Percentiles rank a stretch among this genome's conserved stretches.
phyloP scores from a whole-genome alignment of 1,140 invertebrate genomes.

The Phthorimaea operculella region DNA sequence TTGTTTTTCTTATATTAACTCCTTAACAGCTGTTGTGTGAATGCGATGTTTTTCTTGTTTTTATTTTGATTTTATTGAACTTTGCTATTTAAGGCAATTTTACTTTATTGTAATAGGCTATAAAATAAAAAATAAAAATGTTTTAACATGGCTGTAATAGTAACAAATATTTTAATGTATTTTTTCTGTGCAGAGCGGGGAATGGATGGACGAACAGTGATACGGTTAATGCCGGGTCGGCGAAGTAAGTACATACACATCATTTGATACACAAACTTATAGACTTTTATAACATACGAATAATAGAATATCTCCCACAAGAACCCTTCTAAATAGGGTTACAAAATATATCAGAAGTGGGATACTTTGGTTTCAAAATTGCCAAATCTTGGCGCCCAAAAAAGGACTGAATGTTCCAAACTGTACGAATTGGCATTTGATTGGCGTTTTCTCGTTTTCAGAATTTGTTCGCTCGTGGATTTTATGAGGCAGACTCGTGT shows the following conservation, averaged over 20 bases:
- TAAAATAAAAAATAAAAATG: too few relatives aligned
- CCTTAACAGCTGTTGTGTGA: conserved; percentile 24
- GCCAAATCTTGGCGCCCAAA: background rate
- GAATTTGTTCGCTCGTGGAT: conserved; percentile 67
- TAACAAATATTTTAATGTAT: too few relatives aligned
- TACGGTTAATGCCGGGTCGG: conserved; percentile 58
- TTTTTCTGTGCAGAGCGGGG: conserved; percentile 55
- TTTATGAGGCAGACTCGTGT: conserved; percentile 48
- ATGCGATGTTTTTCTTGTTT: conserved; percentile 24
- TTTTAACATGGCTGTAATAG: too few relatives aligned
- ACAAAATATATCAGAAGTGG: too few relatives aligned
- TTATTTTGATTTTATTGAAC: conserved; percentile 1
- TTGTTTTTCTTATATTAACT: conserved; percentile 25
- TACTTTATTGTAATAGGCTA: too few relatives aligned
- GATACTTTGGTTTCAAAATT: too few relatives aligned
- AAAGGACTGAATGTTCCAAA: background rate
- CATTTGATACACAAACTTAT: conserved; percentile 6
- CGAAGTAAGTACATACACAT: conserved; percentile 61
- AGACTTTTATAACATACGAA: too few relatives aligned
- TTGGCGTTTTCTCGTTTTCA: conserved; percentile 51
- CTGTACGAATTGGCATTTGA: conserved; percentile 11
- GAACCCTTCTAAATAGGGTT: too few relatives aligned
- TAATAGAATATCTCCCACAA: too few relatives aligned
- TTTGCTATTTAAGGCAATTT: background rate
- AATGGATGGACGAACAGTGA: conserved; percentile 59